Evolutionary conservation across 30 jellyfish, hydroid and myxozoan genomes (phyloP).

Genomic region (Euphysa ruthae): DNA sequence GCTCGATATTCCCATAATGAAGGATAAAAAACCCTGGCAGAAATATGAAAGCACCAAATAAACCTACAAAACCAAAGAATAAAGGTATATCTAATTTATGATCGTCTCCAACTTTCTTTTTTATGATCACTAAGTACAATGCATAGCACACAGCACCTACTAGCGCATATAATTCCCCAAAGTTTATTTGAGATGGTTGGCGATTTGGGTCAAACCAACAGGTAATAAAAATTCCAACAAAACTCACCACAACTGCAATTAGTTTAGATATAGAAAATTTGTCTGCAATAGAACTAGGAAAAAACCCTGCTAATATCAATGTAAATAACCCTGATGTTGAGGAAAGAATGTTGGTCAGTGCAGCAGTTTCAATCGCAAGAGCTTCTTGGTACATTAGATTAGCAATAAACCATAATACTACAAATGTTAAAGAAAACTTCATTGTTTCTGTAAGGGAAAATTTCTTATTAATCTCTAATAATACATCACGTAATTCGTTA

Average conservation of each 20-base stretch:
- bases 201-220: slow-evolving; percentile 68
- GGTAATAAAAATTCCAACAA: slow-evolving; percentile 66
- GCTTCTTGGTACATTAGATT: slow-evolving; percentile 82
- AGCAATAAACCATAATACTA: slow-evolving; percentile 74
- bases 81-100: slow-evolving; percentile 68
- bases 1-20: slow-evolving; percentile 68
- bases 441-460: slow-evolving; percentile 54
- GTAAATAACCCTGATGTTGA: slow-evolving; percentile 91
- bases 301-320: slow-evolving; percentile 62
- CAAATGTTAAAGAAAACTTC: slow-evolving; percentile 56
- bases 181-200: slow-evolving; percentile 34
- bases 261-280: slow-evolving; percentile 62
- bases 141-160: slow-evolving; percentile 75
- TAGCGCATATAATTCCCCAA: slow-evolving; percentile 73
- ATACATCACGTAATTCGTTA: slow-evolving; percentile 41
- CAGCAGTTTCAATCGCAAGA: slow-evolving; percentile 79
- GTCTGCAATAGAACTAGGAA: slow-evolving; percentile 50
- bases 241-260: slow-evolving; percentile 64
- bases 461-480: slow-evolving; percentile 24
- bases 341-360: slow-evolving; percentile 79
- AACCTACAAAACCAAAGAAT: slow-evolving; percentile 89
- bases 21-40: slow-evolving; percentile 78
- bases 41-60: slow-evolving; percentile 70
- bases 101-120: slow-evolving; percentile 67
- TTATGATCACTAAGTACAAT: slow-evolving; percentile 57